phyloP scores from a whole-genome alignment of 2,797 vertebrate species.

The Okamejei kenojei region DNA sequence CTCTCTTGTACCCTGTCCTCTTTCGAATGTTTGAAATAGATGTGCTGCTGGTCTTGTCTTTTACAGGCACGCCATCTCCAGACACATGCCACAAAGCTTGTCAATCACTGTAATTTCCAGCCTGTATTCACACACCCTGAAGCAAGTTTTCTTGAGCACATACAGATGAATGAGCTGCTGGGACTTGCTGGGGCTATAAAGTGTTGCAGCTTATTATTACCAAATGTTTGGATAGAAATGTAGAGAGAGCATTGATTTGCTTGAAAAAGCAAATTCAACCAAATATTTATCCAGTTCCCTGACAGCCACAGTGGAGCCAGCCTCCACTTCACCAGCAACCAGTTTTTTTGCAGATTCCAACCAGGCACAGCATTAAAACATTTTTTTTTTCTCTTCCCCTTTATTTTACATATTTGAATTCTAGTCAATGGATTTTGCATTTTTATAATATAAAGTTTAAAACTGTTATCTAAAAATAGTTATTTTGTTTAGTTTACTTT shows the following conservation, averaged over 20 bases:
- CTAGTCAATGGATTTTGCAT: background rate
- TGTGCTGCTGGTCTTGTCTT: background rate
- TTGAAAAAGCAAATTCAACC: background rate
- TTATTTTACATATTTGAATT: too few relatives aligned
- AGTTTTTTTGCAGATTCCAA: too few relatives aligned
- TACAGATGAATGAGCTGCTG: background rate
- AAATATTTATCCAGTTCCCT: too few relatives aligned
- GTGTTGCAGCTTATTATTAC: background rate
- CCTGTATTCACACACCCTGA: background rate
- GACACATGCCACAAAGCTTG: background rate
- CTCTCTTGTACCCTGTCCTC: background rate
- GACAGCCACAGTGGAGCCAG: too few relatives aligned
- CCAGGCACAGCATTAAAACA: too few relatives aligned
- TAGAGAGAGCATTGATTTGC: background rate
- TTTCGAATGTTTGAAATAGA: background rate
- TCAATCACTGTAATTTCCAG: conserved; percentile 10
- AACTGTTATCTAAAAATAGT: background rate
- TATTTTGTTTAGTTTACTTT: too few relatives aligned
- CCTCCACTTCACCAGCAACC: too few relatives aligned
- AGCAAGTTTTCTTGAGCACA: background rate
- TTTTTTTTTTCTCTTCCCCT: too few relatives aligned
- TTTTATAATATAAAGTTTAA: background rate
- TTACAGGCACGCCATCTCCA: background rate
- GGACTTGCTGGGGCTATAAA: background rate
- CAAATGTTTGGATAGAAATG: background rate